Evolutionary conservation across 2,113 vertebrate genomes (phyloP).

Genomic region (Aphelocoma coerulescens): DNA sequence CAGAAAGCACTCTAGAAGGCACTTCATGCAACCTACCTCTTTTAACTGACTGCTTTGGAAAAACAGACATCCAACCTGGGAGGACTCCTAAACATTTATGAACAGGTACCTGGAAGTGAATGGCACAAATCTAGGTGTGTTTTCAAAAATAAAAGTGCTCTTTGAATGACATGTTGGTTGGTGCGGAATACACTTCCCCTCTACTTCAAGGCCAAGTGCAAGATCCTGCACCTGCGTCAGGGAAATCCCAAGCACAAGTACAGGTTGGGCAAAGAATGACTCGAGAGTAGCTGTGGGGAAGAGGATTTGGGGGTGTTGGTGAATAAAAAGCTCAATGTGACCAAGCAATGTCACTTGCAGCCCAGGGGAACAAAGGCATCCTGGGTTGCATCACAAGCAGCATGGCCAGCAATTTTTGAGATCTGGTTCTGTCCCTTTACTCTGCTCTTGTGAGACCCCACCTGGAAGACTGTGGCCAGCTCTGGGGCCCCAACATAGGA

Average conservation of each 20-base stretch:
- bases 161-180: neutral
- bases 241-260: neutral
- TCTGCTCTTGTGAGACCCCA: neutral
- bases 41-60: neutral
- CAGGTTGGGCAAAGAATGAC: neutral
- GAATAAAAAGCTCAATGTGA: neutral
- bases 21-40: neutral
- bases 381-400: neutral
- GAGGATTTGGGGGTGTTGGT: neutral
- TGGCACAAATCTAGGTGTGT: neutral
- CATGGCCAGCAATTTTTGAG: neutral
- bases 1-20: neutral
- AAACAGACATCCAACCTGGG: neutral
- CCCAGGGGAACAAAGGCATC: neutral
- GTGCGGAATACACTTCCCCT: neutral
- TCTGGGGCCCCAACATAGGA: neutral
- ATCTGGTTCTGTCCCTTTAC: neutral
- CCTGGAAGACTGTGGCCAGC: neutral
- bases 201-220: neutral
- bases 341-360: neutral
- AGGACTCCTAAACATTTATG: neutral
- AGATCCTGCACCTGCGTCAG: neutral
- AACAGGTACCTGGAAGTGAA: neutral
- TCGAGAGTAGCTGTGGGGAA: accelerated
- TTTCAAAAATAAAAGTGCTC: neutral